These are phyloP conservation scores for Ataeniobius toweri DNA, from an alignment of 2,797 vertebrate species.

Conservation along the genomic window DNA sequence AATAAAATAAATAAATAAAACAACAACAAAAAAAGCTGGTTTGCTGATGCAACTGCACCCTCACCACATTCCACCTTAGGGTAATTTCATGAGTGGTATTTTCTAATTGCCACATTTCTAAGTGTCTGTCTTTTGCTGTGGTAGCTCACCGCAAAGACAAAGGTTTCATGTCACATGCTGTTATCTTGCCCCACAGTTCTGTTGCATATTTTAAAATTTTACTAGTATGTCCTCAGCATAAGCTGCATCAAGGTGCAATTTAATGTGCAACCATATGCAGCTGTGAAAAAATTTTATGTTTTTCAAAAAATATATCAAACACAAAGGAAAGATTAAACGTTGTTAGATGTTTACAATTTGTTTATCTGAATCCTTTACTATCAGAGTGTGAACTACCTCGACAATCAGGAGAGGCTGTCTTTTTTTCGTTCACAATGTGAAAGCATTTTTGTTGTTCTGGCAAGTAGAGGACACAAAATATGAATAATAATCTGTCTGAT, in stretches of 20 bases:
- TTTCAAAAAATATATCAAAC: no score
- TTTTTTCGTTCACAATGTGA: no score
- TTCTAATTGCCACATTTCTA: constrained; percentile 10
- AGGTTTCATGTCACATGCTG: neutral
- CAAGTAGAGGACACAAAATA: no score
- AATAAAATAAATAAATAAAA: neutral
- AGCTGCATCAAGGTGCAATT: neutral
- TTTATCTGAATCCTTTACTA: no score
- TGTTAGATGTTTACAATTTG: no score
- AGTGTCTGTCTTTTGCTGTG: neutral
- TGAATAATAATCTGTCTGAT: no score
- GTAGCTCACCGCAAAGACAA: neutral
- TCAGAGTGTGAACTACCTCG: no score
- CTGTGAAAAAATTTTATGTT: neutral
- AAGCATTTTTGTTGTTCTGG: no score
- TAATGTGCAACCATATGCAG: neutral
- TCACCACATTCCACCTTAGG: constrained; percentile 12
- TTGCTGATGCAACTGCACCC: constrained; percentile 19
- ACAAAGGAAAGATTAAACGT: no score
- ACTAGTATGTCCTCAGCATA: neutral
- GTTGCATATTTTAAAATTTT: neutral
- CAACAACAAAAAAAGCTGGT: constrained; percentile 14
- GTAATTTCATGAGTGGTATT: neutral
- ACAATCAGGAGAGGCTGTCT: no score
- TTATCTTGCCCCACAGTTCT: neutral